phyloP scores from a whole-genome alignment of 2,888 invertebrate species.

The Caenorhabditis japonica region DNA sequence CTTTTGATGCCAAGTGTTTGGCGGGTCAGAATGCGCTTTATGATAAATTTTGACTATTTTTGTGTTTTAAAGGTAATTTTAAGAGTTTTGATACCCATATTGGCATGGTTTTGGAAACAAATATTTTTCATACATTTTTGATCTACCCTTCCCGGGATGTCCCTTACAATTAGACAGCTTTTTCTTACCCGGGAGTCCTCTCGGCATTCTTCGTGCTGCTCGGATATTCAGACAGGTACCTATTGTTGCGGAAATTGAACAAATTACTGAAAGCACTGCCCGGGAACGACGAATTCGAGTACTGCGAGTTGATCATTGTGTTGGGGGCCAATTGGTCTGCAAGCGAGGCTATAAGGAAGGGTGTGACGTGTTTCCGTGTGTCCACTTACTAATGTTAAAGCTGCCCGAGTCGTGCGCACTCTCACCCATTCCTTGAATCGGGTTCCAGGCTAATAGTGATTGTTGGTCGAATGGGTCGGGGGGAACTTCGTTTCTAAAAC shows the following conservation, averaged over 20 bases:
- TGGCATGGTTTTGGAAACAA: too few relatives aligned
- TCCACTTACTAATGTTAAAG: slow-evolving; percentile 60
- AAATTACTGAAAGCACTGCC: slow-evolving; percentile 66
- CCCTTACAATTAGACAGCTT: too few relatives aligned
- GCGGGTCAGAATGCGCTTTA: slow-evolving; percentile 77
- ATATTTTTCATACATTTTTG: too few relatives aligned
- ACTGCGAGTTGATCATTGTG: slow-evolving; percentile 65
- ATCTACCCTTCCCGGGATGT: too few relatives aligned
- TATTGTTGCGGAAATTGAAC: slow-evolving; percentile 60
- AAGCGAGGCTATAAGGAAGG: slow-evolving; percentile 33
- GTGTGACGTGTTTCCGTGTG: too few relatives aligned
- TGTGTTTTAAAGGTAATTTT: neutral
- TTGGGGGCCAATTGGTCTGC: slow-evolving; percentile 58
- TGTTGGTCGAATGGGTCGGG: slow-evolving; percentile 52
- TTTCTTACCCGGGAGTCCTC: slow-evolving; percentile 58
- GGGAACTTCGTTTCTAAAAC: slow-evolving; percentile 57
- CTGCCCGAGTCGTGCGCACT: slow-evolving; percentile 35
- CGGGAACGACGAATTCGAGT: slow-evolving; percentile 53
- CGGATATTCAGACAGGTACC: slow-evolving; percentile 58
- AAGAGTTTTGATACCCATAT: too few relatives aligned
- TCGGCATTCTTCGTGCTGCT: slow-evolving; percentile 56
- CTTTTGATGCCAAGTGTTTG: too few relatives aligned
- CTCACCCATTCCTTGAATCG: slow-evolving; percentile 46
- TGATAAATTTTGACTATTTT: slow-evolving; percentile 67
- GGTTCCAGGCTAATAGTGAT: slow-evolving; percentile 41